Percentiles rank a stretch among this genome's conserved stretches.
Conservation (phyloP, 1,140 invertebrate genomes). For the Thaumetopoea pityocampa region DNA sequence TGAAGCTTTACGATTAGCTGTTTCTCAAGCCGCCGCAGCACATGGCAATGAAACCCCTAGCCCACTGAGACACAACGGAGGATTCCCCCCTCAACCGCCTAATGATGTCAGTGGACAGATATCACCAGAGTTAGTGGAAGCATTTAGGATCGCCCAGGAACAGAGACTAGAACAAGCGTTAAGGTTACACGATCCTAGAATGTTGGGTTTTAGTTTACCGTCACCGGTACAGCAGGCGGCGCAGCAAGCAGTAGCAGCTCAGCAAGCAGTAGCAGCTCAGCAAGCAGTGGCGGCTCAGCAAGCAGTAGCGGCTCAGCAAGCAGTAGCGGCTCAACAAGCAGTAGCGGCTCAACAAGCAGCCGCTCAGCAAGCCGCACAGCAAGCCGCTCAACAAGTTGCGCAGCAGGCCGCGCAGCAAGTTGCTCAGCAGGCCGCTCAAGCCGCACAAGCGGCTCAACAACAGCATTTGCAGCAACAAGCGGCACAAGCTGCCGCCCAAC, state of each 20-base stretch:
- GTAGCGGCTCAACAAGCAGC: constrained; percentile 47
- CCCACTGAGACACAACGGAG: constrained; percentile 72
- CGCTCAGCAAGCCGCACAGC: constrained; percentile 46
- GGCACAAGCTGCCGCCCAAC: constrained; percentile 62
- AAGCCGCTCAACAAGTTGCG: constrained; percentile 40
- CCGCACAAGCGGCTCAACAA: constrained; percentile 29
- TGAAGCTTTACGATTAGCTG: constrained; percentile 87
- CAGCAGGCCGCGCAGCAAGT: constrained; percentile 44
- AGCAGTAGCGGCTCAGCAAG: constrained; percentile 34
- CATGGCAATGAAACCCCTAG: constrained; percentile 50
- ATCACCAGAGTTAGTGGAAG: constrained; percentile 81
- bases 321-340: constrained; percentile 46
- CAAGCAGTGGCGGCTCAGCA: constrained; percentile 29
- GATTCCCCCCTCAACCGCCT: constrained; percentile 54
- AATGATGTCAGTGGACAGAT: constrained; percentile 69
- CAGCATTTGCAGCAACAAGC: constrained; percentile 51
- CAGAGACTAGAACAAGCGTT: constrained; percentile 88
- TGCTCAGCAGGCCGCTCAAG: constrained; percentile 51
- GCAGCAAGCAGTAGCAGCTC: constrained; percentile 36
- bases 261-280: constrained; percentile 34
- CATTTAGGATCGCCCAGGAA: constrained; percentile 84
- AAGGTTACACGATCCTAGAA: constrained; percentile 80
- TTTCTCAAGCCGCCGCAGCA: constrained; percentile 77
- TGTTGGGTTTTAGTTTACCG: constrained; percentile 70
- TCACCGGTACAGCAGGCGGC: constrained; percentile 53